A percentile compares a stretch with the other conserved stretches of the same genome.
Conservation (phyloP, 2,888 invertebrate species). For the Phania funesta region DNA sequence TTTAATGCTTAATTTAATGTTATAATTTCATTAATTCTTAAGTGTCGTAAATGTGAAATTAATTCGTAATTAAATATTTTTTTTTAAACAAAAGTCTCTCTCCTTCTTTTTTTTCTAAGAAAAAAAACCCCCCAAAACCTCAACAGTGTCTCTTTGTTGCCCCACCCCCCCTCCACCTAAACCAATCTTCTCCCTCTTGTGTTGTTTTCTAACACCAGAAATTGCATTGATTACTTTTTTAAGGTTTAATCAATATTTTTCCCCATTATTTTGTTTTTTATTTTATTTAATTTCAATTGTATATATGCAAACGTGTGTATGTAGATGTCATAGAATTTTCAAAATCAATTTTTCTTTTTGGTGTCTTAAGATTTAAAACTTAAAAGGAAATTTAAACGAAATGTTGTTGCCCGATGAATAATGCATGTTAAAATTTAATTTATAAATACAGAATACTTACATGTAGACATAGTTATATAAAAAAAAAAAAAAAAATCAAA, state of each 20-base stretch:
- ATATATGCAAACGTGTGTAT: constrained; percentile 61
- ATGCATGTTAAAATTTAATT: constrained; percentile 59
- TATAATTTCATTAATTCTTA: constrained; percentile 59
- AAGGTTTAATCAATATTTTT: constrained; percentile 26
- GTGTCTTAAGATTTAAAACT: constrained; percentile 47
- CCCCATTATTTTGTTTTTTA: constrained; percentile 1
- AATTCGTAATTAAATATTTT: constrained; percentile 49
- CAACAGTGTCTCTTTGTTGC: constrained; percentile 29
- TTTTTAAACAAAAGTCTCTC: not conserved
- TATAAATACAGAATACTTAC: no score
- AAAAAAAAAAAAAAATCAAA: constrained; percentile 9
- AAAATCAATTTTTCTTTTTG: constrained; percentile 31
- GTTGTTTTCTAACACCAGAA: constrained; percentile 23
- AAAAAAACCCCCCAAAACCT: not conserved
- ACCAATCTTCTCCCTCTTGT: not conserved
- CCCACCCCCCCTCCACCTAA: constrained; percentile 20
- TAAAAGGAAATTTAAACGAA: constrained; percentile 30
- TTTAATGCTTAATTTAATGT: constrained; percentile 58
- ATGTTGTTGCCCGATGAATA: constrained; percentile 68
- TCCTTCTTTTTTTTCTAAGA: not conserved
- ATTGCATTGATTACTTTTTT: constrained; percentile 28
- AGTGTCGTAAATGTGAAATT: constrained; percentile 68
- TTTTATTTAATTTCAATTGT: constrained; percentile 41
- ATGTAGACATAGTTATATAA: no score
- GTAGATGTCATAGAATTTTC: constrained; percentile 59